A percentile compares a stretch with the other conserved stretches of the same genome.
These are phyloP conservation scores for Drosophila niveifrons DNA, from an alignment of 2,888 invertebrate genomes.

Conservation along the genomic window DNA sequence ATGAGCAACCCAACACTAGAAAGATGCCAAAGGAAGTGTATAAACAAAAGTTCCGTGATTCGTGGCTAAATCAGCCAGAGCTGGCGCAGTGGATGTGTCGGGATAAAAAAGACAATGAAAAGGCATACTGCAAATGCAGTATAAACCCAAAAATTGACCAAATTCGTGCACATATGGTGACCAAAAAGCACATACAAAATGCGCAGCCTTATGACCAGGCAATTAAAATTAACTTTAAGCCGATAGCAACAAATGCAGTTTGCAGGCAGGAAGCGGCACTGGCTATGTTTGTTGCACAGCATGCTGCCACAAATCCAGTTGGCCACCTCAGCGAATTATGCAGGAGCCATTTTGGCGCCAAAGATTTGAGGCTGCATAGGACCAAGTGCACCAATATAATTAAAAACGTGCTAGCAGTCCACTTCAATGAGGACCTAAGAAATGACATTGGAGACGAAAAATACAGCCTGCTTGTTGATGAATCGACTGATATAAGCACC, in stretches of 20 bases:
- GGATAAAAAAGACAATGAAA: too few relatives aligned
- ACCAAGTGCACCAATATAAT: conserved; percentile 1
- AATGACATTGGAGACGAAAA: not conserved
- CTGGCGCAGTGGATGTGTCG: too few relatives aligned
- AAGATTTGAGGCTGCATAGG: not conserved
- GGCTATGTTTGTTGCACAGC: too few relatives aligned
- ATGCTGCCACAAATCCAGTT: not conserved
- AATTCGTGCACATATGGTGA: too few relatives aligned
- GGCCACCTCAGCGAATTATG: not conserved
- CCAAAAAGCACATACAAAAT: too few relatives aligned
- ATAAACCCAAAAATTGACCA: too few relatives aligned
- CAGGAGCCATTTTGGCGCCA: conserved; percentile 4
- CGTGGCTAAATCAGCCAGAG: too few relatives aligned
- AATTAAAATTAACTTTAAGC: too few relatives aligned
- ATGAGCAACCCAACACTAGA: too few relatives aligned
- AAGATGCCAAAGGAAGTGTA: too few relatives aligned
- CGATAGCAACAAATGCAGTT: not conserved
- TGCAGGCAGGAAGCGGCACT: conserved; percentile 1
- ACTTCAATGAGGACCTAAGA: not conserved
- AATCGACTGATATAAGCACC: not conserved
- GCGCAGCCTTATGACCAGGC: too few relatives aligned
- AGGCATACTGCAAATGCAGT: not conserved
- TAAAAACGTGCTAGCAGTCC: conserved; percentile 3
- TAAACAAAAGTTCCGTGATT: too few relatives aligned
- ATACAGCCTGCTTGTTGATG: conserved; percentile 4